Base-by-base conservation (phyloP, 1,140 invertebrate genomes). In the Bombus balteatus region DNA sequence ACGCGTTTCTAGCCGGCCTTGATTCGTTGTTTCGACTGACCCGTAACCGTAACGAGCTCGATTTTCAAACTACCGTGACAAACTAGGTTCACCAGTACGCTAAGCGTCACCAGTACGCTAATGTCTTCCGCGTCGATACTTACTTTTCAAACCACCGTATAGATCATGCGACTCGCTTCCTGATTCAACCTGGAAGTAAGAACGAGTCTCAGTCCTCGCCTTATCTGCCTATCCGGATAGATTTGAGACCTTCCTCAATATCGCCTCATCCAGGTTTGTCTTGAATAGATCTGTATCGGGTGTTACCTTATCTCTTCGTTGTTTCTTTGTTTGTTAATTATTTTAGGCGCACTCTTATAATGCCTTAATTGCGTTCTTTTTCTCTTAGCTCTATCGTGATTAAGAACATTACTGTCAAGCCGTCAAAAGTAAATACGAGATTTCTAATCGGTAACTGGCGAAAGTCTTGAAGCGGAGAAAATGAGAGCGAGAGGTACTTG, bases 201-300 rank as follows among this genome's bases (percentile, higher is more conserved):
- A 88, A 92, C 88, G 86, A 77, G 82, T 83, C 73, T 82, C 83
- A 83, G 88, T 90, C 88, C 90, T 93, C 89, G 89, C 89, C 82
- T 90, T 88, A 84, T 89, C 88, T 79, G 73, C 65, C 81, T 86
- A 92, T 86, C 72, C 80, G 89, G 86, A 89, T 88, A 89, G 85
- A 92, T 89, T 88, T 86, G 81, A 88, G 90, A 91, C 91, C 91
- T 91, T 93, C 88, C 86, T 88, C 92, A 91, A 90, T 92, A 91
- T 79, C 91, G 87, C 28, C n/a, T 74, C 65, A n/a, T 72, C 34
- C 81, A 37, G n/a, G 57, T 53, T 78, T 37, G 32, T 39, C 34
- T 28, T 5, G 43, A 28, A 28, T 87, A 83, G 2, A 43, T 62
- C 66, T 34, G 34, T 43, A 76, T 59, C 25, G 25, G 12, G 3